Conservation (phyloP, 2,113 vertebrate genomes). For the Oncorhynchus nerka region DNA sequence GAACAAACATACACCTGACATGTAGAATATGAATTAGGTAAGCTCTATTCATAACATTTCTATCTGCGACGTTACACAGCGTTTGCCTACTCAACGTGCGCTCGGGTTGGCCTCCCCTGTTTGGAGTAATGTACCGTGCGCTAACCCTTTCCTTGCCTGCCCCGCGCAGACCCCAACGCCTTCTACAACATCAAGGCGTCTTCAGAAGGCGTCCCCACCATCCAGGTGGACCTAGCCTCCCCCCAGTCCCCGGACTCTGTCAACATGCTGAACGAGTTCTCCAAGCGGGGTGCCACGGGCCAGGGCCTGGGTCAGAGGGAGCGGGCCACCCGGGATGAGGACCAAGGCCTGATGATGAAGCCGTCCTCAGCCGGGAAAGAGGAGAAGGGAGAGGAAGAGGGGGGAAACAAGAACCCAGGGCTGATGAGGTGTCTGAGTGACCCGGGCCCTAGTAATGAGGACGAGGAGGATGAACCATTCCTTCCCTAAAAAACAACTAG, state of each 20-base stretch:
- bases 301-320: constrained; percentile 7
- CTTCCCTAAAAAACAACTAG: constrained; percentile 75
- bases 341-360: constrained; percentile 81
- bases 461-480: constrained; percentile 89
- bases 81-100: not conserved
- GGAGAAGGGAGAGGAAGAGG: constrained; percentile 49
- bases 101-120: constrained; percentile 2
- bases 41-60: too few relatives aligned
- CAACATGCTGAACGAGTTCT: constrained; percentile 79
- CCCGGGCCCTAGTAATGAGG: constrained; percentile 85
- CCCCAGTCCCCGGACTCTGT: constrained; percentile 86
- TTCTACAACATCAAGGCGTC: constrained; percentile 82
- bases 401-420: constrained; percentile 76
- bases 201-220: constrained; percentile 76
- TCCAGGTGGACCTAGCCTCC: constrained; percentile 91
- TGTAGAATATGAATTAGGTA: too few relatives aligned
- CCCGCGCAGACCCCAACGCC: constrained; percentile 79
- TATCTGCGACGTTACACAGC: not conserved
- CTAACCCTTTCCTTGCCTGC: not conserved
- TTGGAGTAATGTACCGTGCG: not conserved
- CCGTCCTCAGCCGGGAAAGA: constrained; percentile 59
- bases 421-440: constrained; percentile 92
- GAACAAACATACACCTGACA: too few relatives aligned
- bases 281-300: constrained; percentile 41
- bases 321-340: constrained; percentile 46